Conservation (phyloP, 1,140 invertebrate genomes). For the Proctacanthus coquilletti region DNA sequence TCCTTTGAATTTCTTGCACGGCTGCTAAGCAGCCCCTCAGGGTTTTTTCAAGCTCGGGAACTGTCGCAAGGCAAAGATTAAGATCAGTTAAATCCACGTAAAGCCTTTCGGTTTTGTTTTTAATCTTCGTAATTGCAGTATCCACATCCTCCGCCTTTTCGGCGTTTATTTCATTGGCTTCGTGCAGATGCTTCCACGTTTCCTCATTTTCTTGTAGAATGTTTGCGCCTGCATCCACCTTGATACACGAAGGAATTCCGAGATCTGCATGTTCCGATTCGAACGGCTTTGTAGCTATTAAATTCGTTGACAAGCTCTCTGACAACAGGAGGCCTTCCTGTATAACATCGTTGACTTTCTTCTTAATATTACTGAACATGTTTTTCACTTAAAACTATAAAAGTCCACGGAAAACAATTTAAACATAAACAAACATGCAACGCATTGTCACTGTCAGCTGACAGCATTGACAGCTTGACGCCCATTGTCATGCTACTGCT, state of each 20-base stretch:
- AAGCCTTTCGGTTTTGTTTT: constrained; percentile 36
- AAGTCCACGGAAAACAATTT: too few species aligned
- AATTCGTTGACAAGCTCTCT: constrained; percentile 20
- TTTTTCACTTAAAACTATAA: too few species aligned
- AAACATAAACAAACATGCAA: too few species aligned
- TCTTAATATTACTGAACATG: constrained; percentile 23
- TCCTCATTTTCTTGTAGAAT: constrained; percentile 24
- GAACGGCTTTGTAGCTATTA: neutral
- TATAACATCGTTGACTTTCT: constrained; percentile 21
- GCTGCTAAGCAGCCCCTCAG: constrained; percentile 35
- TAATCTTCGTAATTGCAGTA: constrained; percentile 35
- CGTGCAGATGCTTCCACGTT: constrained; percentile 45
- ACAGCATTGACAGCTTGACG: too few species aligned
- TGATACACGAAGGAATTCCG: constrained; percentile 16
- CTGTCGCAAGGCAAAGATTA: constrained; percentile 36
- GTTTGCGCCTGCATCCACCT: constrained; percentile 21
- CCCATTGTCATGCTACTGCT: too few species aligned
- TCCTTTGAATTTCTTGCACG: constrained; percentile 39
- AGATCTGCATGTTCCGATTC: neutral
- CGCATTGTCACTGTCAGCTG: too few species aligned
- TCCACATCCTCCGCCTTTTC: constrained; percentile 41
- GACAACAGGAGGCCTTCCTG: constrained; percentile 22
- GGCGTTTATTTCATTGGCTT: constrained; percentile 44
- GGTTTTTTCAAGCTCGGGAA: constrained; percentile 42
- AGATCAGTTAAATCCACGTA: constrained; percentile 36